These are phyloP conservation scores for Epinotia demarniana DNA, from an alignment of 2,888 invertebrate genomes.

Conservation along the genomic window DNA sequence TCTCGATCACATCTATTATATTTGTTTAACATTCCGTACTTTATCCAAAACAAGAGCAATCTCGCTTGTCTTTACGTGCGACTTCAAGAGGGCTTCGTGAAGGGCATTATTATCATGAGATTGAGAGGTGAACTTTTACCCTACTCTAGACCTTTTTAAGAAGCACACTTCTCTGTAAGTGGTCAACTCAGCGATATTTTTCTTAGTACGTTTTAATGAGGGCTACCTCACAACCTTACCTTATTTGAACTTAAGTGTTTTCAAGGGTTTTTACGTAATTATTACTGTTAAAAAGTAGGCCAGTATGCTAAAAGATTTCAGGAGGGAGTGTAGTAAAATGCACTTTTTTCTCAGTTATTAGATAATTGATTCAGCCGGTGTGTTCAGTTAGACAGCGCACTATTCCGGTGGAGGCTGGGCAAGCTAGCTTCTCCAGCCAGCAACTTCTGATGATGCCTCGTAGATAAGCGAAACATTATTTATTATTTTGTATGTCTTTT, in stretches of 20 bases:
- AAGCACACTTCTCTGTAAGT: constrained; percentile 68
- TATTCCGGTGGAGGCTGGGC: too few relatives aligned
- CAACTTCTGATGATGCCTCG: too few relatives aligned
- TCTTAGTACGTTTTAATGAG: constrained; percentile 49
- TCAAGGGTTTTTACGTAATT: neutral
- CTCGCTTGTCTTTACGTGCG: constrained; percentile 77
- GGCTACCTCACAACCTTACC: constrained; percentile 29
- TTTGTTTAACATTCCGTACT: constrained; percentile 47
- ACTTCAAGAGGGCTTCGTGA: constrained; percentile 71
- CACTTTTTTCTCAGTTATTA: too few relatives aligned
- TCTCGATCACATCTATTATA: too few relatives aligned
- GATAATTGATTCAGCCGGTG: too few relatives aligned
- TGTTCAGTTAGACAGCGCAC: too few relatives aligned
- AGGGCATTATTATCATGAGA: constrained; percentile 72
- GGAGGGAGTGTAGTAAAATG: neutral
- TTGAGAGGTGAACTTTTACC: constrained; percentile 70
- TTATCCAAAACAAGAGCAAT: constrained; percentile 64
- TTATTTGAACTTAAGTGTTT: constrained; percentile 23
- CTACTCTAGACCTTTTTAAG: constrained; percentile 71
- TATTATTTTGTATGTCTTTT: too few relatives aligned
- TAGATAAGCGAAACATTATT: too few relatives aligned
- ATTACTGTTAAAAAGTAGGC: neutral
- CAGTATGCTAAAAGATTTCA: neutral
- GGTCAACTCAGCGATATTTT: constrained; percentile 75
- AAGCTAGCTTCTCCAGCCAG: too few relatives aligned